phyloP scores from a whole-genome alignment of 2,888 invertebrate species.

The Acronicta alni region DNA sequence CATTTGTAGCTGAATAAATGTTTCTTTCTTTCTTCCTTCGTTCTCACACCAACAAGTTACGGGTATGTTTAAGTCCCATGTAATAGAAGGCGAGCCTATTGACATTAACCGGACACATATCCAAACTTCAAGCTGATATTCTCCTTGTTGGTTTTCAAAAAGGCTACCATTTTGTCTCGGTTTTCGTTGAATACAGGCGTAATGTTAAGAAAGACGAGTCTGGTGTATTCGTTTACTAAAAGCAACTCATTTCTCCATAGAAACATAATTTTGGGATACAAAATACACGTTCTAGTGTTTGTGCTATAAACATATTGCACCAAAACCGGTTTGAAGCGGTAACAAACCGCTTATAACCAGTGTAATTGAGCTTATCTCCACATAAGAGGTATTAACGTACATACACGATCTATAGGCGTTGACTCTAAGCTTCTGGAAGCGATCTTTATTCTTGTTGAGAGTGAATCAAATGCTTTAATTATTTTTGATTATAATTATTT shows the following conservation, averaged over 20 bases:
- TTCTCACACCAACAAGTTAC: too few species aligned
- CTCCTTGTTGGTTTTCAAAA: too few species aligned
- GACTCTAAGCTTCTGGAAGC: constrained; percentile 30
- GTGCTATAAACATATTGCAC: constrained; percentile 27
- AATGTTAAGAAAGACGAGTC: background rate
- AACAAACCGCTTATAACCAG: constrained; percentile 58
- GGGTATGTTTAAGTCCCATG: too few species aligned
- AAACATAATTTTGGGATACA: constrained; percentile 3
- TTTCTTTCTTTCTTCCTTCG: too few species aligned
- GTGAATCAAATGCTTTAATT: background rate
- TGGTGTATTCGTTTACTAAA: background rate
- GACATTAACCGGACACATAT: too few species aligned
- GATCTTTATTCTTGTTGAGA: background rate
- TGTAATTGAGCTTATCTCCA: constrained; percentile 59
- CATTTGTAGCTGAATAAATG: too few species aligned
- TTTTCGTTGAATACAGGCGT: too few species aligned
- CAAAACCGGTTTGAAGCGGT: constrained; percentile 34
- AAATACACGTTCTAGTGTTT: constrained; percentile 10
- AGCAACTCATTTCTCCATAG: background rate
- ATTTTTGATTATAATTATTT: too few species aligned
- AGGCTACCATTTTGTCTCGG: too few species aligned
- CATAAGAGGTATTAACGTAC: constrained; percentile 56
- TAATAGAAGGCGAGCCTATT: too few species aligned
- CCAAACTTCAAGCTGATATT: too few species aligned
- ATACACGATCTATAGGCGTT: constrained; percentile 38